Base-by-base conservation (phyloP, 1,140 invertebrate species). In the Phocides pigmalion region DNA sequence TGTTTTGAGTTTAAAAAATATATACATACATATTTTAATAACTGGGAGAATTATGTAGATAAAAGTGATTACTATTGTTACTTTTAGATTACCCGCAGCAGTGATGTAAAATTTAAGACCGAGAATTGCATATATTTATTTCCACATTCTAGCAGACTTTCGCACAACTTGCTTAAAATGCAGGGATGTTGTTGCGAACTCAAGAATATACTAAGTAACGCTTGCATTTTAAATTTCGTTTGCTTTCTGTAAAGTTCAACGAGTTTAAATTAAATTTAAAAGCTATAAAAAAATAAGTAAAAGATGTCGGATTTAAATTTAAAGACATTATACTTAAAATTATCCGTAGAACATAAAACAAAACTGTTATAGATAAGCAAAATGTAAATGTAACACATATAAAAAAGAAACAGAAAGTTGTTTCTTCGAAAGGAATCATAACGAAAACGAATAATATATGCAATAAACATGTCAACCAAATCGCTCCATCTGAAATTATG, bases 141-240 rank as follows among this genome's bases (percentile, higher is more conserved):
- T 46, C 0, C 4, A 46, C 22, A 32, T 28, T 15, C n/a, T 28
- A 50, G 20, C 22, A 50, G 22, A 16, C 32, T 50, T 50, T 9
- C 25, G 47, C 15, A 12, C 47, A 50, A 32, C 11, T 32, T 28
- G 12, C 4, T 50, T 32, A 46, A 46, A 20, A 50, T 50, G 47
- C 22, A 50, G 16, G 42, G 42, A 50, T 15, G 22, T 50, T 50
- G 47, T 46, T 46, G 25, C 47, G 14, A 32, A 50, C 25, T 32
- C 47, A 50, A 16, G 25, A 50, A 50, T 32, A 15, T 32, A 22
- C 22, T 50, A 16, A 50, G 47, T 32, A 32, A 50, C 25, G 22
- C 14, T 32, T 14, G 47, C 22, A 16, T 50, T 50, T 16, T 50
- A 16, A 28, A 50, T 16, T 32, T 32, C 15, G 16, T 20, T 46